A percentile compares a stretch with the other conserved stretches of the same genome.
Evolutionary conservation across 2,888 invertebrate genomes (phyloP).

Genomic region (Drosophila longiperda): DNA sequence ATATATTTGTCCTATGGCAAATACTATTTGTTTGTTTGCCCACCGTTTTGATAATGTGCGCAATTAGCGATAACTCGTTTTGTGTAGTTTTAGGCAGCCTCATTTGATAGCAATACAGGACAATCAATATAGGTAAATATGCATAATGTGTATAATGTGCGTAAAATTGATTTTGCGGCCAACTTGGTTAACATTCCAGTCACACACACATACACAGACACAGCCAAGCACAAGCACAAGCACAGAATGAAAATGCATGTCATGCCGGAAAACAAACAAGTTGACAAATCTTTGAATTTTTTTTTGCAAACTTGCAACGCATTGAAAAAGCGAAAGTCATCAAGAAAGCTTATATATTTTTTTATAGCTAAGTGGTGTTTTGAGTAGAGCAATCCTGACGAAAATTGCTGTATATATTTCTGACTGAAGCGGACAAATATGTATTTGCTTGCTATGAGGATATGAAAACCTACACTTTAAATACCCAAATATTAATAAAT

Average conservation of each 20-base stretch:
- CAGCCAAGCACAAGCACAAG: not conserved
- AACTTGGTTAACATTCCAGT: constrained; percentile 57
- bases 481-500: too few species aligned
- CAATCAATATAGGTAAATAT: constrained; percentile 16
- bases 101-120: constrained; percentile 1
- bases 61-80: constrained; percentile 31
- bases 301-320: not conserved
- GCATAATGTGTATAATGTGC: constrained; percentile 17
- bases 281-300: not conserved
- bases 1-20: not conserved
- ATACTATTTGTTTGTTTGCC: constrained; percentile 25
- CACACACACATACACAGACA: constrained; percentile 4
- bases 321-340: not conserved
- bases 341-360: not conserved
- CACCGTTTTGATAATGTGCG: constrained; percentile 13
- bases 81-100: constrained; percentile 2
- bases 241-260: constrained; percentile 32
- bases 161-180: constrained; percentile 66
- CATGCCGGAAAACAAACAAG: constrained; percentile 51
- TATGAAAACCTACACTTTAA: not conserved
- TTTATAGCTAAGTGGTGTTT: not conserved
- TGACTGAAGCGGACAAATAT: not conserved
- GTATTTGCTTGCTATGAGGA: not conserved
- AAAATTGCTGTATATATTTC: too few species aligned
- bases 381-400: not conserved